Evolutionary conservation across 2,888 invertebrate species (phyloP), one percentile per base, ranked within the genome.

Genomic region (Myopa testacea): DNA sequence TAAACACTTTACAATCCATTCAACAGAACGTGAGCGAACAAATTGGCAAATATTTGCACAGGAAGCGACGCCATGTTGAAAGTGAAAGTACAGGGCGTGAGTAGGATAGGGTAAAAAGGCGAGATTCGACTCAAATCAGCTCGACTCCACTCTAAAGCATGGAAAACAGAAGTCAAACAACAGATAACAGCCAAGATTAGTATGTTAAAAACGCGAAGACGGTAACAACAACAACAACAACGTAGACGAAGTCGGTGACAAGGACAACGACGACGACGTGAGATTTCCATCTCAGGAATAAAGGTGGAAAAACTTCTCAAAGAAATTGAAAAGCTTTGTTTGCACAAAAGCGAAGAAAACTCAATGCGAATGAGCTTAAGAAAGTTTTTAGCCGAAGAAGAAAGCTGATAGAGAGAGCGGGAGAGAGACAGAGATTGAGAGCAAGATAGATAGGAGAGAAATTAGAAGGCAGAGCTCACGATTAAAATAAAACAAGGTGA

Each of bases 21-120:
- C 58, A 60, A 45, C 26, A 52, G 52, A 84, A 85, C 83, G 84
- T 84, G 85, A 82, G 85, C 85, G 85, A 85, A 87, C 85, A 86
- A 87, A 86, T 86, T 86, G 86, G 83, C 87, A 86, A 86, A 86
- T 86, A 86, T 86, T 87, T 87, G 82, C 83, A 86, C 85, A 86
- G 86, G 87, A 87, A 86, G 79, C 76, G 45, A 69, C 75, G 68
- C 69, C 75, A 75, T 75, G 45, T 75, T 75, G 60, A 75, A 75
- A 75, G 62, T 75, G 75, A 75, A 69, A 75, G 67, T 40, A 45
- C 6, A 3, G 10, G 19, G 62, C 19, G 63, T 62, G 14, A 16
- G 72, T 40, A 10, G 45, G 37, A 71, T 58, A 45, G 62, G 38
- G 19, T 10, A 60, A 72, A 38, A 52, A 70, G 34, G 34, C 65